A percentile compares a stretch with the other conserved stretches of the same genome.
These are phyloP conservation scores for Ammodramus savannarum DNA, from an alignment of 2,113 vertebrate species.

Conservation along the genomic window DNA sequence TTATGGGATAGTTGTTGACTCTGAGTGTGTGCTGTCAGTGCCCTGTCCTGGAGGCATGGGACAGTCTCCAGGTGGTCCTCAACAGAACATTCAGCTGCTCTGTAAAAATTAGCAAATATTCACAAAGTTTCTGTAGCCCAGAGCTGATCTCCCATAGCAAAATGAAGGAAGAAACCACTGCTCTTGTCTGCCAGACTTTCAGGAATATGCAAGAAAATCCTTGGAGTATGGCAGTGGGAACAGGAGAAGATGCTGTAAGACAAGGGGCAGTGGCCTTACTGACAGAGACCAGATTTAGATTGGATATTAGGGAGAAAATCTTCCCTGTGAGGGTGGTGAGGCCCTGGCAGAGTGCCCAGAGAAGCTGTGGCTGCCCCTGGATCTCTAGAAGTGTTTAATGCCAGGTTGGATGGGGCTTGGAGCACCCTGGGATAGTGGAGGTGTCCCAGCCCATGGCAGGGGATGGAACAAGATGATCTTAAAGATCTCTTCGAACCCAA, in stretches of 20 bases:
- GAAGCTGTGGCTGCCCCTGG: background rate
- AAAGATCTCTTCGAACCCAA: background rate
- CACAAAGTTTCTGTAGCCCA: background rate
- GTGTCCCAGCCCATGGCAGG: background rate
- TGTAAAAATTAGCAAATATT: background rate
- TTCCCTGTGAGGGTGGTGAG: background rate
- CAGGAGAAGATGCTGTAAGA: background rate
- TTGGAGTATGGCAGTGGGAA: background rate
- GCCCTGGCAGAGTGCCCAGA: background rate
- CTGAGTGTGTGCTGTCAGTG: background rate
- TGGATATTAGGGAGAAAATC: background rate
- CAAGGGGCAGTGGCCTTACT: background rate
- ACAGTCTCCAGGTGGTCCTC: background rate
- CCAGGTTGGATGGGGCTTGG: accelerated
- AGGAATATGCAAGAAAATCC: background rate
- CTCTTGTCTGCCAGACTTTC: background rate
- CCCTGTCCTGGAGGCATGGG: background rate
- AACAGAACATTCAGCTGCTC: background rate
- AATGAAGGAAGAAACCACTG: background rate
- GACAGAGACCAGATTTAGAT: background rate
- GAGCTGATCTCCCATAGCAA: background rate
- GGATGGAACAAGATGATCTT: accelerated
- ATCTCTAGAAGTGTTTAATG: background rate
- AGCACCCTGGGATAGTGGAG: accelerated
- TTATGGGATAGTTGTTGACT: background rate